phyloP scores from a whole-genome alignment of 1,140 invertebrate genomes.

The Lamellibrachia luymesi region DNA sequence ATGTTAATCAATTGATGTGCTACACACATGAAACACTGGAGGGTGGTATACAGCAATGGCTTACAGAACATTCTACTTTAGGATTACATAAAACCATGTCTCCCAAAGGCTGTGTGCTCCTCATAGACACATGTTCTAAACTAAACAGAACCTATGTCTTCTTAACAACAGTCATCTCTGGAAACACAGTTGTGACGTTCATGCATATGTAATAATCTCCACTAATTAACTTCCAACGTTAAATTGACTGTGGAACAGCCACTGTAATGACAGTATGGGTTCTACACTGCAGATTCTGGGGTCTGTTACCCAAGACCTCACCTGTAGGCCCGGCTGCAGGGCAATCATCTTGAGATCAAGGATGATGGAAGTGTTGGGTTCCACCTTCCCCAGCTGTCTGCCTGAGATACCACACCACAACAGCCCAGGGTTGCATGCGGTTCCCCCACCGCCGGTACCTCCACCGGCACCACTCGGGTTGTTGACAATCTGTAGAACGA shows the following conservation, averaged over 20 bases:
- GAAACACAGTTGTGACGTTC: too few relatives aligned
- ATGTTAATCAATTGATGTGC: not conserved
- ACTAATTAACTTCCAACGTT: too few relatives aligned
- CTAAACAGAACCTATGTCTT: too few relatives aligned
- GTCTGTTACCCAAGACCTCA: conserved; percentile 28
- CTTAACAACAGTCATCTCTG: too few relatives aligned
- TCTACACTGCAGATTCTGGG: not conserved
- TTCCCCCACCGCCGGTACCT: not conserved
- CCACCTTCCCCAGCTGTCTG: conserved; percentile 73
- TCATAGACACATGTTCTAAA: too few relatives aligned
- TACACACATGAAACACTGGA: not conserved
- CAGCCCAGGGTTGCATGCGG: conserved; percentile 61
- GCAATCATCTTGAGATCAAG: conserved; percentile 78
- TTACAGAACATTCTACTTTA: too few relatives aligned
- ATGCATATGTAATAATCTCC: too few relatives aligned
- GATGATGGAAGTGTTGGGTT: conserved; percentile 63
- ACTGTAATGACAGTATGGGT: not conserved
- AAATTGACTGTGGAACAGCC: not conserved
- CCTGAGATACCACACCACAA: conserved; percentile 87
- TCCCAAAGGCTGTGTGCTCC: too few relatives aligned
- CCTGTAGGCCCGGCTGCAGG: conserved; percentile 77
- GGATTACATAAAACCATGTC: too few relatives aligned
- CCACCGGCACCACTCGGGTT: conserved; percentile 23
- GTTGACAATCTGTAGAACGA: conserved; percentile 76
- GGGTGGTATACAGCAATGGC: not conserved